Conservation (phyloP, 2,113 vertebrate species). For the Grus americana region DNA sequence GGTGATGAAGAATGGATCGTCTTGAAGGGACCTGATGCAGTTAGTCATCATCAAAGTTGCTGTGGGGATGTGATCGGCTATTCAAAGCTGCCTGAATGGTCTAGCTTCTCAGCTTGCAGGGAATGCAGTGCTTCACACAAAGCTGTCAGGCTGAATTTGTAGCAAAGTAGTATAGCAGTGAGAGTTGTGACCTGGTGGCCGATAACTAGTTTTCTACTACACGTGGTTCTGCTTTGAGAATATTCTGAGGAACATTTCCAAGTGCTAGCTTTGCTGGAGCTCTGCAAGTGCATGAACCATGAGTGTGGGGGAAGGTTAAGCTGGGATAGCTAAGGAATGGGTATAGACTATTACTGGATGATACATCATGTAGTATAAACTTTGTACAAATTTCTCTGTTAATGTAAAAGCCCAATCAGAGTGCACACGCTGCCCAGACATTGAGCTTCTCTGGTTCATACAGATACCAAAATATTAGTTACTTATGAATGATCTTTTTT, state of each 20-base stretch:
- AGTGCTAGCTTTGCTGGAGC: not conserved
- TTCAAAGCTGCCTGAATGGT: not conserved
- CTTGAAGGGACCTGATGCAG: not conserved
- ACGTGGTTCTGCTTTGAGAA: not conserved
- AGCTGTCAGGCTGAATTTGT: not conserved
- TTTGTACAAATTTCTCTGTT: not conserved
- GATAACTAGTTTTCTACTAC: not conserved
- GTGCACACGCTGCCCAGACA: fast-evolving
- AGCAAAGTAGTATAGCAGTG: not conserved
- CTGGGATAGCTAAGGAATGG: not conserved
- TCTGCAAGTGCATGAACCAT: not conserved
- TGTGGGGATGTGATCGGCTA: not conserved
- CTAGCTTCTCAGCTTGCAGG: not conserved
- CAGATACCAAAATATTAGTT: not conserved
- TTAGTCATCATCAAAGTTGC: not conserved
- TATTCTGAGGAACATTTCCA: not conserved
- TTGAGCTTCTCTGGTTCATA: not conserved
- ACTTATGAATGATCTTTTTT: not conserved
- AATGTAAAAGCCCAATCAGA: not conserved
- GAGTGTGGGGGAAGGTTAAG: not conserved
- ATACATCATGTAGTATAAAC: not conserved
- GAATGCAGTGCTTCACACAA: not conserved
- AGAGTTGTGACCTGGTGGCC: not conserved
- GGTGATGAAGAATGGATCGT: not conserved
- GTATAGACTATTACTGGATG: not conserved